A percentile compares a stretch with the other conserved stretches of the same genome.
These are phyloP conservation scores for Galeruca laticollis DNA, from an alignment of 2,888 invertebrate genomes.

Conservation along the genomic window DNA sequence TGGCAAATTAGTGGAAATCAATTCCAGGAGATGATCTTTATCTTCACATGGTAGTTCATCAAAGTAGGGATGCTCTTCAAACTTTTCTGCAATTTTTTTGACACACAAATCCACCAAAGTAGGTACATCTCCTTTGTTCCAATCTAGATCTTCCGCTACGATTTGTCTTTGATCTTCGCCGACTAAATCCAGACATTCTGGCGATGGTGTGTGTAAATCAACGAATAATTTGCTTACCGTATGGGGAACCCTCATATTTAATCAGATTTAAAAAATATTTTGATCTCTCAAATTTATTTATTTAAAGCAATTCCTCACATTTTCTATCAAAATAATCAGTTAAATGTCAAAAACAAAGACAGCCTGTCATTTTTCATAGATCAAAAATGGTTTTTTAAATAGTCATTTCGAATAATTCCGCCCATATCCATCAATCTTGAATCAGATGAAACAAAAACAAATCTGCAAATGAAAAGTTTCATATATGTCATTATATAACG, in stretches of 20 bases:
- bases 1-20: constrained; percentile 72
- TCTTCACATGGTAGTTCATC: constrained; percentile 71
- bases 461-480: too few relatives aligned
- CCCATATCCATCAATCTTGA: too few relatives aligned
- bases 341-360: neutral
- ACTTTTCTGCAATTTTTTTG: constrained; percentile 67
- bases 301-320: neutral
- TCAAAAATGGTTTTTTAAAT: too few relatives aligned
- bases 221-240: constrained; percentile 64
- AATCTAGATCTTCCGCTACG: constrained; percentile 69
- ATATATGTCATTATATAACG: too few relatives aligned
- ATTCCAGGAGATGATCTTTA: constrained; percentile 72
- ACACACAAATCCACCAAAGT: constrained; percentile 68
- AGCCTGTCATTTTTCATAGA: neutral
- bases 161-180: constrained; percentile 66
- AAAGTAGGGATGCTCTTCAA: constrained; percentile 70
- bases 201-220: constrained; percentile 66
- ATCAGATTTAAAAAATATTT: neutral
- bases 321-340: neutral
- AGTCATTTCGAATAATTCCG: too few relatives aligned
- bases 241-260: constrained; percentile 51
- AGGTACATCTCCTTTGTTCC: constrained; percentile 69
- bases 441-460: too few relatives aligned
- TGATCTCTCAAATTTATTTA: neutral
- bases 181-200: constrained; percentile 57